Evolutionary conservation across 2,888 invertebrate species (phyloP).

Genomic region (Acanthococcus lagerstroemiae): DNA sequence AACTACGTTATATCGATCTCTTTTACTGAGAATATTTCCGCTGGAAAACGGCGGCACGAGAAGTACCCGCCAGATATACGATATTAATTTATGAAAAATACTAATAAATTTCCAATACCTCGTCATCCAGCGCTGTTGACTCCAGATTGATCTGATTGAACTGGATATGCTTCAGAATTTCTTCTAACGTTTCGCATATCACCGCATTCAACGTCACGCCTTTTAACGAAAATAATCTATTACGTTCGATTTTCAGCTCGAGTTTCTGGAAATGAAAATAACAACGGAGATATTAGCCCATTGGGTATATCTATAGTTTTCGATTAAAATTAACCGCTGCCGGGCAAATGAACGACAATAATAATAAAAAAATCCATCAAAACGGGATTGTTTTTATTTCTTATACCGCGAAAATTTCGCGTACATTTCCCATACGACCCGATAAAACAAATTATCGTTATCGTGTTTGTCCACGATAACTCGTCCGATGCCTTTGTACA

Average conservation of each 20-base stretch:
- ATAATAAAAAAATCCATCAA: background rate
- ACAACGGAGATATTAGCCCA: constrained; percentile 39
- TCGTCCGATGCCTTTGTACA: too few relatives aligned
- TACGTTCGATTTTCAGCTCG: constrained; percentile 45
- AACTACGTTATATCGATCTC: too few relatives aligned
- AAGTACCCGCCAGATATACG: too few relatives aligned
- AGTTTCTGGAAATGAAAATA: constrained; percentile 41
- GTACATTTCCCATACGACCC: too few relatives aligned
- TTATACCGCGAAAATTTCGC: background rate
- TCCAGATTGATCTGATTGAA: constrained; percentile 60
- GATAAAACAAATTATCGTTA: too few relatives aligned
- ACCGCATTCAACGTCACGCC: constrained; percentile 54
- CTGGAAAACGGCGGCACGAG: too few relatives aligned
- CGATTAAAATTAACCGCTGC: background rate
- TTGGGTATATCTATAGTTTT: constrained; percentile 38
- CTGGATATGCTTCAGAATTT: constrained; percentile 66
- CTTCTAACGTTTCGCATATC: constrained; percentile 72
- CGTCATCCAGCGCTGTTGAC: constrained; percentile 58
- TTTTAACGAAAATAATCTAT: constrained; percentile 50
- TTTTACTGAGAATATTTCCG: too few relatives aligned
- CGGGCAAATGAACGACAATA: background rate
- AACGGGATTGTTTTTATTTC: background rate
- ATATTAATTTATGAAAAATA: too few relatives aligned
- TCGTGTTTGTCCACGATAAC: too few relatives aligned
- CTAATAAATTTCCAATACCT: constrained; percentile 49